phyloP scores from a whole-genome alignment of 2,888 invertebrate genomes.

The Acanthacorydalis orientalis region DNA sequence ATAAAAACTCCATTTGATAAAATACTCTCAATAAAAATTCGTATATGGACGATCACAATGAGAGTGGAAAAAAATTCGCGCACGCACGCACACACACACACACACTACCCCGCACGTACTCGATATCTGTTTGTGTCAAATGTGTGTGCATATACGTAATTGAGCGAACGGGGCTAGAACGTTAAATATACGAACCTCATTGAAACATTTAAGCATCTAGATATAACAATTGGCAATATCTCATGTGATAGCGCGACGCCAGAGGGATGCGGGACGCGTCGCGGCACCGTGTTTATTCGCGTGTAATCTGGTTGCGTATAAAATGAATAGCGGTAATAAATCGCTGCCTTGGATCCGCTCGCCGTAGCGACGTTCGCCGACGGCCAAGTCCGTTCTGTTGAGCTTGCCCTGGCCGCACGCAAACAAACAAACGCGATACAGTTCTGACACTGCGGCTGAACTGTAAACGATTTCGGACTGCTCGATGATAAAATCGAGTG shows the following conservation, averaged over 20 bases:
- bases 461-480: too few species aligned
- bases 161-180: neutral
- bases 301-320: constrained; percentile 8
- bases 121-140: too few species aligned
- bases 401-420: neutral
- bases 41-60: too few species aligned
- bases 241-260: neutral
- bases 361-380: neutral
- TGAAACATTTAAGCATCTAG: constrained; percentile 4
- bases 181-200: constrained; percentile 4
- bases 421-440: too few species aligned
- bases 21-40: too few species aligned
- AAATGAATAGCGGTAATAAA: constrained; percentile 8
- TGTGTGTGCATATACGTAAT: too few species aligned
- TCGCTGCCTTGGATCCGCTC: constrained; percentile 1
- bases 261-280: neutral
- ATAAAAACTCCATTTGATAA: too few species aligned
- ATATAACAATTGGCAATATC: constrained; percentile 6
- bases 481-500: too few species aligned
- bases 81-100: neutral
- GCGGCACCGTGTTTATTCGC: constrained; percentile 5
- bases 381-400: neutral
- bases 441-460: too few species aligned
- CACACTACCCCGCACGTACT: neutral
- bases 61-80: too few species aligned